These are phyloP conservation scores for Macheiramphus alcinus DNA, from an alignment of 2,113 vertebrate species.

Conservation along the genomic window DNA sequence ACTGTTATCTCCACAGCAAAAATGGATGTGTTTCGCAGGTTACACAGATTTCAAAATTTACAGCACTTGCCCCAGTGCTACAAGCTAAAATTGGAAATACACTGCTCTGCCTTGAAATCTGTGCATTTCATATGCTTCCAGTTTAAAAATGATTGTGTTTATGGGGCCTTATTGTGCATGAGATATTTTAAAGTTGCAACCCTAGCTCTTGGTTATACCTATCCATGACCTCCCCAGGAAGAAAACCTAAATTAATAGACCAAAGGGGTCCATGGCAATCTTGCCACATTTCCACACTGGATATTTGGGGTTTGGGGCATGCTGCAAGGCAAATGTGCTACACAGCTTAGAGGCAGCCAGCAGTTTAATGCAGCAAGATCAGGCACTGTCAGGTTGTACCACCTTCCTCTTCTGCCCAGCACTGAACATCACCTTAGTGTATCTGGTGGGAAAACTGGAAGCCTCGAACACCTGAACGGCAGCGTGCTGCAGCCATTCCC, in stretches of 20 bases:
- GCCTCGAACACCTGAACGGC: not conserved
- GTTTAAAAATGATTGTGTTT: not conserved
- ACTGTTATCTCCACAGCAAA: not conserved
- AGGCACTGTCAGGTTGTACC: not conserved
- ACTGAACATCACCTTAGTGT: accelerated
- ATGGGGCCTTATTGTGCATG: not conserved
- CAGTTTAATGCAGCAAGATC: not conserved
- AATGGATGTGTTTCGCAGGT: slow-evolving; percentile 16
- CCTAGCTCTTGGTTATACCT: not conserved
- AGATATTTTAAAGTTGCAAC: not conserved
- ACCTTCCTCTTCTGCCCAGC: not conserved
- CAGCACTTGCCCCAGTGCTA: slow-evolving; percentile 4
- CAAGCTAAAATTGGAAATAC: slow-evolving; percentile 34
- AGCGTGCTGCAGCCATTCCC: not conserved
- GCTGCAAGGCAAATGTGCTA: not conserved
- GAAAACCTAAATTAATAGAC: not conserved
- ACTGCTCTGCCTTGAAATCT: slow-evolving; percentile 23
- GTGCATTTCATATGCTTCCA: not conserved
- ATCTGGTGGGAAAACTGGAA: not conserved
- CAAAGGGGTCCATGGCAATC: not conserved
- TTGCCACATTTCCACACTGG: not conserved
- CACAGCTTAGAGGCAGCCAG: not conserved
- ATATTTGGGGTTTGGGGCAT: not conserved
- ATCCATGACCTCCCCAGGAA: not conserved
- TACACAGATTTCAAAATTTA: slow-evolving; percentile 21